Evolutionary conservation across 2,888 invertebrate species (phyloP), one percentile per base, ranked within the genome.

Genomic region (Acanthosoma haemorrhoidale): DNA sequence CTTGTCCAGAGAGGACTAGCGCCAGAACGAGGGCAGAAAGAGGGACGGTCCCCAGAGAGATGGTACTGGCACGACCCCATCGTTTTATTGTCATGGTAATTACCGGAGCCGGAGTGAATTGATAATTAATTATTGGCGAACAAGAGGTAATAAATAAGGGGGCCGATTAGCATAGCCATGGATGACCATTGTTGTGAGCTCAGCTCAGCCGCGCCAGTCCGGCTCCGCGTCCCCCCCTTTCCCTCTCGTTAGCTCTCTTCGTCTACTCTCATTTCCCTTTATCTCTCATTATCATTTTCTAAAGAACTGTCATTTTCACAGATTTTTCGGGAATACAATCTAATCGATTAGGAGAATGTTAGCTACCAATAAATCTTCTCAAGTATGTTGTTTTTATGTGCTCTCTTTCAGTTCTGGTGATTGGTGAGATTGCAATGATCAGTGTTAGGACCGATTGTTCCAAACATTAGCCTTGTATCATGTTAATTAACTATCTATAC

Each of bases 91-190:
- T 72, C 72, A 70, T 71, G 72, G 72, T 72, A 72, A 72, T 72
- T 72, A 70, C 68, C 64, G 43, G 32, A 29, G 15, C 36, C 39
- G 43, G 69, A 70, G 70, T 70, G 73, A 71, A 73, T 73, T 73
- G 73, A 73, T 73, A 73, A 73, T 73, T 73, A 73, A 73, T 73
- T 73, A 73, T 73, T 73, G 73, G 73, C 71, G 71, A 73, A 73
- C 73, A 73, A 73, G 73, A 70, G 73, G 73, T 70, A 73, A 73
- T 73, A 73, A 73, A 73, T 73, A 73, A 73, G 69, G 71, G 69
- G 67, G 71, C 31, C 70, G 73, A 73, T 73, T 73, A 73, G 73
- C 73, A 73, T 73, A 73, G 73, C 64, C 60, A 61, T 63, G 70
- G 70, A 70, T 70, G 71, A 70, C 70, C 73, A 73, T 73, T 73